Percentiles rank a stretch among this genome's conserved stretches.
Evolutionary conservation across 92 coral and sea anemone genomes (phyloP).

Genomic region (Palythoa heliodiscus): DNA sequence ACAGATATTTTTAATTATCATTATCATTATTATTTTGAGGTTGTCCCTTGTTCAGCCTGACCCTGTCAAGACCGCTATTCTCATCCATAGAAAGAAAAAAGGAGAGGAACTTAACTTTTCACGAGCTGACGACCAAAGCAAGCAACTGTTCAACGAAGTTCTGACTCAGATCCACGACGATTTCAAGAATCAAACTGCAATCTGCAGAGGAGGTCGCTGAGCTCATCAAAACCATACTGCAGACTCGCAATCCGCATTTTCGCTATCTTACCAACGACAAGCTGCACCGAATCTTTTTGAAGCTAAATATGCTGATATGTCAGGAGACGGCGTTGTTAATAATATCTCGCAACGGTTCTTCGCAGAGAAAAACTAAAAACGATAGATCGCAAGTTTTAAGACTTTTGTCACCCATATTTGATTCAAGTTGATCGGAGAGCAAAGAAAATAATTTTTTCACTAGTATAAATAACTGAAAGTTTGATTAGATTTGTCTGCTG

Average conservation of each 20-base stretch:
- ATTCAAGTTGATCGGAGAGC: too few relatives aligned
- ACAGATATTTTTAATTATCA: too few relatives aligned
- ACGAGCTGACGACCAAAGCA: constrained; percentile 69
- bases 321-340: constrained; percentile 71
- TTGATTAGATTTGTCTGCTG: too few relatives aligned
- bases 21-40: too few relatives aligned
- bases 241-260: constrained; percentile 79
- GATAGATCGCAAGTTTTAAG: too few relatives aligned
- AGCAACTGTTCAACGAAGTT: constrained; percentile 64
- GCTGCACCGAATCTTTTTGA: constrained; percentile 54
- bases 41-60: constrained; percentile 91
- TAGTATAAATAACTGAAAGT: too few relatives aligned
- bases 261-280: constrained; percentile 83
- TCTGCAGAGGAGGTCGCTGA: constrained; percentile 83
- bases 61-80: constrained; percentile 74
- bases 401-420: too few relatives aligned
- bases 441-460: too few relatives aligned
- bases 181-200: constrained; percentile 63
- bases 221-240: constrained; percentile 63
- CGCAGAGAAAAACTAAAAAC: constrained; percentile 1
- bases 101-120: constrained; percentile 24
- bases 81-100: constrained; percentile 9
- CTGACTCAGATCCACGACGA: constrained; percentile 49
- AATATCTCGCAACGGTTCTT: constrained; percentile 70
- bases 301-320: constrained; percentile 80